These are phyloP conservation scores for Phasia obesa DNA, from an alignment of 2,888 invertebrate genomes.

Conservation along the genomic window DNA sequence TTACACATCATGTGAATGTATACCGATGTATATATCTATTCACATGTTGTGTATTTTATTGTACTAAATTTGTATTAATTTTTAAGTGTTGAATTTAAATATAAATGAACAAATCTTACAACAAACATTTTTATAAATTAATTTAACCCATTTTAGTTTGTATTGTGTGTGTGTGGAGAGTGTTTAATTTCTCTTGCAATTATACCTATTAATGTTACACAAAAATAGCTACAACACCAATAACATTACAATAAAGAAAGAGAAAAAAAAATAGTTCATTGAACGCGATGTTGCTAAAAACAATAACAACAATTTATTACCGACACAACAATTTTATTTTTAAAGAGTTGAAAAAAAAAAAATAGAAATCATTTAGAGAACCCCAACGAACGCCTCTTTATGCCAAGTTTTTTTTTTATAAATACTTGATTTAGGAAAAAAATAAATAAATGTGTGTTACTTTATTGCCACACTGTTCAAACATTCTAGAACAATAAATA, in stretches of 20 bases:
- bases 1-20: no score
- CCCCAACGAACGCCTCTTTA: conserved; percentile 27
- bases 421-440: conserved; percentile 16
- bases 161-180: conserved; percentile 5
- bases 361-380: conserved; percentile 22
- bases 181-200: conserved; percentile 40
- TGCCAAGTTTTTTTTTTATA: conserved; percentile 38
- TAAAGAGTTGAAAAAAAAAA: conserved; percentile 21
- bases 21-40: no score
- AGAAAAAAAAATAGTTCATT: conserved; percentile 52
- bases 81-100: conserved; percentile 18
- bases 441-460: conserved; percentile 47
- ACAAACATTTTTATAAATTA: neutral
- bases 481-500: neutral
- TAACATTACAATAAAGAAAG: conserved; percentile 1
- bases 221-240: conserved; percentile 28
- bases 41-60: no score
- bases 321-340: conserved; percentile 48
- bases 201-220: conserved; percentile 38
- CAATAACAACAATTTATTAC: conserved; percentile 42
- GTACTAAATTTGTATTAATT: neutral
- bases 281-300: conserved; percentile 45
- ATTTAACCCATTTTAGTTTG: conserved; percentile 48
- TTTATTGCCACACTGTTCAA: conserved; percentile 5
- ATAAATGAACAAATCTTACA: neutral